phyloP scores from a whole-genome alignment of 1,140 invertebrate species.

The Metaphire vulgaris region DNA sequence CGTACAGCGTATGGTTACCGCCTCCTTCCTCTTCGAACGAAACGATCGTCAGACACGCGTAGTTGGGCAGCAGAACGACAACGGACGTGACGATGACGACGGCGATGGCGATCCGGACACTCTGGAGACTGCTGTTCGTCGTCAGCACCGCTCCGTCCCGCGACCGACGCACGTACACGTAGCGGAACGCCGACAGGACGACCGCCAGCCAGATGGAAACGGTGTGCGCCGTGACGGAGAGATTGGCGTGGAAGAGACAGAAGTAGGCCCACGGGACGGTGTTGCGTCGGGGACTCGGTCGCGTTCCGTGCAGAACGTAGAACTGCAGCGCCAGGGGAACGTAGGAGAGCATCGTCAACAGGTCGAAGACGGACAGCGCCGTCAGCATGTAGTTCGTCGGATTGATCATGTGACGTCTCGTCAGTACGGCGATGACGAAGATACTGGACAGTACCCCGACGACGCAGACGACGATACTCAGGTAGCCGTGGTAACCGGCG shows the following conservation, averaged over 20 bases:
- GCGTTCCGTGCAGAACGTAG: conserved; percentile 37
- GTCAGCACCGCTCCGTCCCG: conserved; percentile 56
- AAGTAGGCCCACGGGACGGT: conserved; percentile 40
- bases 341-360: conserved; percentile 79
- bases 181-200: conserved; percentile 81
- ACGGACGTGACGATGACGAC: too few relatives aligned
- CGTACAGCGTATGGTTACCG: too few relatives aligned
- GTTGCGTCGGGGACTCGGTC: conserved; percentile 7
- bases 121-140: too few relatives aligned
- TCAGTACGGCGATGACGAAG: conserved; percentile 79
- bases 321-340: conserved; percentile 70
- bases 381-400: conserved; percentile 61
- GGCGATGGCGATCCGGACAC: too few relatives aligned
- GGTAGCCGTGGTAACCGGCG: conserved; percentile 60
- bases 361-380: conserved; percentile 71
- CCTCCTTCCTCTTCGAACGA: too few relatives aligned
- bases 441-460: conserved; percentile 83
- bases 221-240: conserved; percentile 74
- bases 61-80: too few relatives aligned
- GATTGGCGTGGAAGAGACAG: conserved; percentile 55
- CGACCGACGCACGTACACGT: conserved; percentile 69
- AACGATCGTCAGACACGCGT: too few relatives aligned
- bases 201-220: conserved; percentile 87
- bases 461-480: conserved; percentile 68
- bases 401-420: conserved; percentile 71